Conservation (phyloP, 1,140 invertebrate genomes). For the Lamellibrachia luymesi region DNA sequence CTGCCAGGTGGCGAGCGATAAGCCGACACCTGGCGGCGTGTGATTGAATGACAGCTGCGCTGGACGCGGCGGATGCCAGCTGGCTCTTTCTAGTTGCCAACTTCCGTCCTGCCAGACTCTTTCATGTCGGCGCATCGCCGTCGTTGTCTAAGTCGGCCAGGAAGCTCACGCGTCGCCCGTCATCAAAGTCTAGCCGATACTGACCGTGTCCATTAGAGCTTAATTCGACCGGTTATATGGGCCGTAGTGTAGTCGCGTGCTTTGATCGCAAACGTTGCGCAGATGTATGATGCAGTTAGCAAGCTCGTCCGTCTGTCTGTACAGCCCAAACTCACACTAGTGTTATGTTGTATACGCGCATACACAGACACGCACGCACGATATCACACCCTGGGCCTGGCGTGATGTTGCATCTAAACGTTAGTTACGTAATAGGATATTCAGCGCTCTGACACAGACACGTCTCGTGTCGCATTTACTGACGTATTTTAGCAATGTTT, state of each 20-base stretch:
- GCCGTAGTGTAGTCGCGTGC: too few species aligned
- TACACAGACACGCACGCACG: not conserved
- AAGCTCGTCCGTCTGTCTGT: not conserved
- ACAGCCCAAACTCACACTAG: not conserved
- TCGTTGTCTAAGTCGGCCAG: not conserved
- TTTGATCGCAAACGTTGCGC: not conserved
- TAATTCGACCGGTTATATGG: not conserved
- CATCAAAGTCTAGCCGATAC: not conserved
- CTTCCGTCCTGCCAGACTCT: not conserved
- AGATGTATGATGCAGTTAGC: not conserved
- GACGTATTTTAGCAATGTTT: not conserved
- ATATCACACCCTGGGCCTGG: too few species aligned
- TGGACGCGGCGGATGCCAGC: not conserved
- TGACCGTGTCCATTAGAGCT: not conserved
- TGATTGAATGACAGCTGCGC: not conserved
- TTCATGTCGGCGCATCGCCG: not conserved
- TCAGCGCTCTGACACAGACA: not conserved
- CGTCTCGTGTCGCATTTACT: not conserved
- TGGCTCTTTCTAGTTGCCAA: not conserved
- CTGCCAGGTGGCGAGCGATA: not conserved
- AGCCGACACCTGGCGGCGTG: not conserved
- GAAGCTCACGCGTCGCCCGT: not conserved
- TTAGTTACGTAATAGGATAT: not conserved
- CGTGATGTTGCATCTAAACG: not conserved
- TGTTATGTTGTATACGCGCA: not conserved